Evolutionary conservation across 1,140 invertebrate genomes (phyloP).

Genomic region (Bombus cullumanus): DNA sequence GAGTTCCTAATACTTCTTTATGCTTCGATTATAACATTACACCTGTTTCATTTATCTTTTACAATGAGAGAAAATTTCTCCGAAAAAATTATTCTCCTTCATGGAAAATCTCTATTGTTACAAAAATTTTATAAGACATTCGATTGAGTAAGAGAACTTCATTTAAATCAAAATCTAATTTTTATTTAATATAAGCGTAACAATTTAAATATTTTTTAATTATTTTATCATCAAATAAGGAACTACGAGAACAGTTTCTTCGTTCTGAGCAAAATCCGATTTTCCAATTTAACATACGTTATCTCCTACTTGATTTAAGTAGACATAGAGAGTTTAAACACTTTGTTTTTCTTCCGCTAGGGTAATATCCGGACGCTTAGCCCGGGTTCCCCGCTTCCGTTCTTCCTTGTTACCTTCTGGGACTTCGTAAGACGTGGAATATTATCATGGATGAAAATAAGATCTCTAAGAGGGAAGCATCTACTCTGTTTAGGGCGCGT

Average conservation of each 20-base stretch:
- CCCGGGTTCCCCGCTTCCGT: neutral
- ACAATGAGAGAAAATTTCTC: too few relatives aligned
- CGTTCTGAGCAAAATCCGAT: neutral
- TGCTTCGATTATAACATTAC: too few relatives aligned
- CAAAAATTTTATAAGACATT: neutral
- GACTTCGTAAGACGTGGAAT: neutral
- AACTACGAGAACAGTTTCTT: neutral
- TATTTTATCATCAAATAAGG: too few relatives aligned
- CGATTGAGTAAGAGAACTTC: too few relatives aligned
- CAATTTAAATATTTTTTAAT: neutral
- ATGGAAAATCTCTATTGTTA: neutral
- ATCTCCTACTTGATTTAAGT: neutral
- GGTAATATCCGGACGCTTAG: slow-evolving; percentile 12
- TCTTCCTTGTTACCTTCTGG: slow-evolving; percentile 25
- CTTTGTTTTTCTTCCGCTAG: neutral
- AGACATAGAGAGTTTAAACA: neutral
- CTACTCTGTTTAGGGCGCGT: neutral
- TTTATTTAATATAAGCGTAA: neutral
- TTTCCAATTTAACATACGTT: neutral
- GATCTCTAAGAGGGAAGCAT: neutral
- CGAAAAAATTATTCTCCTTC: neutral
- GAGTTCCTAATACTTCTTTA: neutral
- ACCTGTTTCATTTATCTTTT: too few relatives aligned
- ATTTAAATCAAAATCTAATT: neutral
- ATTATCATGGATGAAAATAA: slow-evolving; percentile 31